phyloP scores from a whole-genome alignment of 30 jellyfish, hydroid and myxozoan genomes.

The Aurelia sp. region DNA sequence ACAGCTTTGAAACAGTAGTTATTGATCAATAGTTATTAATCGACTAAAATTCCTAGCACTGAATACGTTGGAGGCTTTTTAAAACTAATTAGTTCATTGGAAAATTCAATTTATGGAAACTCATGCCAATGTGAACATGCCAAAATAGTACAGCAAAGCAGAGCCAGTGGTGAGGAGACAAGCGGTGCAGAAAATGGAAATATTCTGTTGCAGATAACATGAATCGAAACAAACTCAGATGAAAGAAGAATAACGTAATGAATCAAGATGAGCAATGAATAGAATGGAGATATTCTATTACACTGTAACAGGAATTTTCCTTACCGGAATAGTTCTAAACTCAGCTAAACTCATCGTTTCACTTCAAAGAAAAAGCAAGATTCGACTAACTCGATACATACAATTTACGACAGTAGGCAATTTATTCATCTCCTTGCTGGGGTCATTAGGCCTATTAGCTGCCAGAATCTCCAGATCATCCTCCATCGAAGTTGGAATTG shows the following conservation, averaged over 20 bases:
- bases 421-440: neutral
- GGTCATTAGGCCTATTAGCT: constrained; percentile 29
- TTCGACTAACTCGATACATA: neutral
- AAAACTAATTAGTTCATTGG: too few relatives aligned
- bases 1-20: too few relatives aligned
- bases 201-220: neutral
- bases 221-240: too few relatives aligned
- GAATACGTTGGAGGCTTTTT: too few relatives aligned
- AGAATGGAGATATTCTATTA: constrained; percentile 6
- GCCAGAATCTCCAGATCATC: constrained; percentile 33
- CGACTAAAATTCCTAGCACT: too few relatives aligned
- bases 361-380: constrained; percentile 3
- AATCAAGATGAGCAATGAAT: neutral
- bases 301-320: neutral
- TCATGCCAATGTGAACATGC: too few relatives aligned
- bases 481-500: constrained; percentile 9
- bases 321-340: constrained; percentile 7
- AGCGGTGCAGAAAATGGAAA: neutral
- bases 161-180: too few relatives aligned
- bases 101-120: too few relatives aligned
- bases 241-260: neutral
- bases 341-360: constrained; percentile 11
- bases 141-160: too few relatives aligned
- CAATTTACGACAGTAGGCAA: constrained; percentile 15
- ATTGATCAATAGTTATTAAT: too few relatives aligned